These are phyloP conservation scores for Tenodera sinensis DNA, from an alignment of 2,888 invertebrate species.

Conservation along the genomic window DNA sequence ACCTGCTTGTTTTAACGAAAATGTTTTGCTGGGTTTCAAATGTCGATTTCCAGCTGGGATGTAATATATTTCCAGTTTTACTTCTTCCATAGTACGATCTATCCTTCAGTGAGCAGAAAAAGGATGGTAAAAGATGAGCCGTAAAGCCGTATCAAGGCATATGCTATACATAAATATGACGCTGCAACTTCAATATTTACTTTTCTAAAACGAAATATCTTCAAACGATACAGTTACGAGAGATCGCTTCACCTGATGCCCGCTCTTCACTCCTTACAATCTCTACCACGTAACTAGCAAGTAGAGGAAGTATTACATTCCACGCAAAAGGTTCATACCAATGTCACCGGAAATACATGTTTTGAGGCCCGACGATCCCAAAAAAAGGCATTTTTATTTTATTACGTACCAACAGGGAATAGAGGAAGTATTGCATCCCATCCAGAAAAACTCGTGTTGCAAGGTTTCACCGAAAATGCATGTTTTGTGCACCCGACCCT, in stretches of 20 bases:
- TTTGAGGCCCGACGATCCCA: too few species aligned
- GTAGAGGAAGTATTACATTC: too few species aligned
- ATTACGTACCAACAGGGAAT: too few species aligned
- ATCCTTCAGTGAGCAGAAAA: neutral
- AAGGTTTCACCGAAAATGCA: too few species aligned
- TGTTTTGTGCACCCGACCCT: too few species aligned
- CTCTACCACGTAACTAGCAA: neutral
- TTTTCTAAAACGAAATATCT: neutral
- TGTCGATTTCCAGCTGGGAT: neutral
- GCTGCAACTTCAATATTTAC: neutral
- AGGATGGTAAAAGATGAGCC: neutral
- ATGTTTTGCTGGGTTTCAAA: neutral
- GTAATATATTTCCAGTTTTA: neutral
- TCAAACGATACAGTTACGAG: neutral
- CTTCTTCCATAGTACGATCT: neutral
- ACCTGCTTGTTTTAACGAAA: neutral
- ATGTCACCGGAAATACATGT: too few species aligned
- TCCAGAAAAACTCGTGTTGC: too few species aligned
- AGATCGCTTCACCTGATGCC: neutral
- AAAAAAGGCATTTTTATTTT: too few species aligned
- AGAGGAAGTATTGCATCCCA: too few species aligned
- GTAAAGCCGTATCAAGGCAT: neutral
- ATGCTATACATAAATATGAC: neutral
- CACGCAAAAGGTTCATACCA: too few species aligned
- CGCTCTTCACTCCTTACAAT: too few species aligned